Evolutionary conservation across 2,113 vertebrate genomes (phyloP), one percentile per base, ranked within the genome.

Genomic region (Paraplagusia blochii): DNA sequence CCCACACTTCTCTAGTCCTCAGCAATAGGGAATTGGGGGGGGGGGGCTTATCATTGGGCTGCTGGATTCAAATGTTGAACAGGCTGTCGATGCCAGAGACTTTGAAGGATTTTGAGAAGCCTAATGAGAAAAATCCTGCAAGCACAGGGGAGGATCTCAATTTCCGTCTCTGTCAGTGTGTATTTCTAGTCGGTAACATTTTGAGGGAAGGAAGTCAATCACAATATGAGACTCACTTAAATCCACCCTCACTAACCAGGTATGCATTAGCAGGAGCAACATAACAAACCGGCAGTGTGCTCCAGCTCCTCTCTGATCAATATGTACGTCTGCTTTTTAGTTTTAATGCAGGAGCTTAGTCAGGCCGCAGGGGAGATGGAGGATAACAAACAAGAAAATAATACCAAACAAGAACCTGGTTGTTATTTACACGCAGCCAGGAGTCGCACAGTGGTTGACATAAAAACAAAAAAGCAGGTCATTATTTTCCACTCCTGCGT

Each of bases 171-270:
- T 58, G 58, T 69, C 76, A 35, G 60, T 56, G 55, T 69, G 74
- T 54, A 69, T 82, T 81, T 85, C 69, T 72, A 81, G 75, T 63
- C 58, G 72, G 66, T 64, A 73, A 11, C 63, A 74, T 83, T 75
- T 61, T 78, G 69, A 51, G 49, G 55, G 68, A 17, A 58, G 57
- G 36, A 38, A 46, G 44, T 44, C 8, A 38, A 36, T 56, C n/a
- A 1, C 52, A 1, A 49, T 7, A 29, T 13, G 55, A 76, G 65
- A 70, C 17, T 7, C 66, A 76, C 74, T 79, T 68, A 63, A 62
- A 79, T 82, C 66, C 49, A 73, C 75, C 67, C 53, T 42, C 51
- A 6, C 45, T 66, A 49, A 77, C 72, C 71, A 50, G 58, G 53
- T 58, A 65, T 39, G 45, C 84, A 85, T 87, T 80, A 89, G 80